Evolutionary conservation across 2,113 vertebrate species (phyloP).

Genomic region (Ceratotherium simum): DNA sequence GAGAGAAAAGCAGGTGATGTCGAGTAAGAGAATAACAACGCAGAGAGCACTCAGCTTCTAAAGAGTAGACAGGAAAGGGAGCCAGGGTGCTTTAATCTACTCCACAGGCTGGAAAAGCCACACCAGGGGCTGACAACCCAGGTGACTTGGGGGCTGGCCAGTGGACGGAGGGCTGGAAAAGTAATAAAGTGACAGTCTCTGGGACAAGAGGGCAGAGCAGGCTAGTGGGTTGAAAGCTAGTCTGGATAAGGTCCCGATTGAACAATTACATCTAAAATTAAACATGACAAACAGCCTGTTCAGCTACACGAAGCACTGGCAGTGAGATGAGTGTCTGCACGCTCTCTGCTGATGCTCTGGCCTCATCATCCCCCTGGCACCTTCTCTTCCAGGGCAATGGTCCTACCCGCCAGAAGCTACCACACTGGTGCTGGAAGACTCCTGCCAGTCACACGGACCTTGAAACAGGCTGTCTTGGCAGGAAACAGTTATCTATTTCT

Average conservation of each 20-base stretch:
- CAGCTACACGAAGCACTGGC: neutral
- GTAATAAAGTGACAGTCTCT: neutral
- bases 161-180: neutral
- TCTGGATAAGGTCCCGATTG: neutral
- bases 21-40: neutral
- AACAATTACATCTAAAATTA: constrained; percentile 20
- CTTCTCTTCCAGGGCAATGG: neutral
- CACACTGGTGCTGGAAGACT: neutral
- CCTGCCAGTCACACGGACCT: neutral
- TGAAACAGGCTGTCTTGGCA: neutral
- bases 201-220: neutral
- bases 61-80: neutral
- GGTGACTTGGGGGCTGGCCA: neutral
- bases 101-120: neutral
- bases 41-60: neutral
- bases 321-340: accelerated
- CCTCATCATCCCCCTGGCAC: accelerated
- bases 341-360: too few relatives aligned
- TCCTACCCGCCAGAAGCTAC: neutral
- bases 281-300: neutral
- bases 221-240: neutral
- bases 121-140: accelerated
- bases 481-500: neutral
- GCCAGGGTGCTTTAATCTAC: neutral
- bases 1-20: neutral